Evolutionary conservation across 2,113 vertebrate genomes (phyloP).

Genomic region (Eurystomus gularis): DNA sequence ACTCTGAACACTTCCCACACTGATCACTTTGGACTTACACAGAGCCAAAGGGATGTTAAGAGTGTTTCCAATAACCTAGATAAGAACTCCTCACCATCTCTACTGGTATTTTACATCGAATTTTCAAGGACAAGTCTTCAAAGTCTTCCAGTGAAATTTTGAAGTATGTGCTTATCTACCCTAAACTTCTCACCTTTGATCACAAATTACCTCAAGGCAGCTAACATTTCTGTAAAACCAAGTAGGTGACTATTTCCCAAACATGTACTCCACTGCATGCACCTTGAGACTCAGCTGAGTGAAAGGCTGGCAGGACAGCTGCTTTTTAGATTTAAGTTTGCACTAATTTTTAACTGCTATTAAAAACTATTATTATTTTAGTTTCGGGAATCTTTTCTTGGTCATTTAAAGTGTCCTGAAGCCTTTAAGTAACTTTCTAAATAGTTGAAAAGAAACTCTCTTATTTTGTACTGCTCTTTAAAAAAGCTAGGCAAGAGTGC

Average conservation of each 20-base stretch:
- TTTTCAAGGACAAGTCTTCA: neutral
- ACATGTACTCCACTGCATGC: neutral
- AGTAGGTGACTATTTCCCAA: neutral
- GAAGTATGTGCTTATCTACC: neutral
- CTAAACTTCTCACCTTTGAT: neutral
- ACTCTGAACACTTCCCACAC: neutral
- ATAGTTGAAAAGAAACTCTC: neutral
- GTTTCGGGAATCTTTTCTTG: neutral
- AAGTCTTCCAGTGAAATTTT: neutral
- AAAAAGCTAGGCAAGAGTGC: neutral
- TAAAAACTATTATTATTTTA: neutral
- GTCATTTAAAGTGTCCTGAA: neutral
- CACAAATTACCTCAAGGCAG: neutral
- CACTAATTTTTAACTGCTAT: neutral
- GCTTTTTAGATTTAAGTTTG: neutral
- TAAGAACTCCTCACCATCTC: neutral
- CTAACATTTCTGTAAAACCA: neutral
- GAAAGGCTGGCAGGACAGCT: neutral
- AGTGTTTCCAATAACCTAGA: neutral
- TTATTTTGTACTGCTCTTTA: neutral
- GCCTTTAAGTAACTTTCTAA: neutral
- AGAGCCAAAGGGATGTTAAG: neutral
- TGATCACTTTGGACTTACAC: neutral
- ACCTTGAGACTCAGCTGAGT: neutral
- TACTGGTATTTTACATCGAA: neutral